Conservation (phyloP, 2,888 invertebrate genomes). For the Adelphocoris suturalis region DNA sequence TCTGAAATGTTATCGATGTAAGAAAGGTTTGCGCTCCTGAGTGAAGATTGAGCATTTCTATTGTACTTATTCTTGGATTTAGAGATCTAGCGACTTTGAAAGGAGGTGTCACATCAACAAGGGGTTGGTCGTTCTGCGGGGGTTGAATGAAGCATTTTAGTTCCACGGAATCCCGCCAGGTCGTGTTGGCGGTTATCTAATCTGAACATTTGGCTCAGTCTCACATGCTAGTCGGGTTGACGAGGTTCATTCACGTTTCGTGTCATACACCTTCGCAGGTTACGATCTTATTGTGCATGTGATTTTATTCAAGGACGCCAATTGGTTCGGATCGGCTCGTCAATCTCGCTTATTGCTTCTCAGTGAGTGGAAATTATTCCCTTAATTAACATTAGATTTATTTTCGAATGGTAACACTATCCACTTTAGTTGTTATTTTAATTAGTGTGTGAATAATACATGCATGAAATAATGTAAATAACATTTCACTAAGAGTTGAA, state of each 20-base stretch:
- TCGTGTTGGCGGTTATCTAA: not conserved
- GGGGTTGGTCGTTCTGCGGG: not conserved
- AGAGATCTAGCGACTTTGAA: too few species aligned
- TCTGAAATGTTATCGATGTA: too few species aligned
- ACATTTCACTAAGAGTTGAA: too few species aligned
- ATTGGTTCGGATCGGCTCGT: not conserved
- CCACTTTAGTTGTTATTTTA: too few species aligned
- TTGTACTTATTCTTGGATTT: too few species aligned
- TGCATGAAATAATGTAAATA: too few species aligned
- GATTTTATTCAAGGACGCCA: not conserved
- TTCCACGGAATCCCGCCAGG: not conserved
- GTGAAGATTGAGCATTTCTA: too few species aligned
- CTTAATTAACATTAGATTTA: too few species aligned
- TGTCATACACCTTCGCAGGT: not conserved
- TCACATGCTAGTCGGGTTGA: conserved; percentile 4
- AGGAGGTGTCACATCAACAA: not conserved
- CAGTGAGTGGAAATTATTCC: not conserved
- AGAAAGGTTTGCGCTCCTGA: too few species aligned
- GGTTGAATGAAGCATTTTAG: not conserved
- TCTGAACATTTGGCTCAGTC: conserved; percentile 37
- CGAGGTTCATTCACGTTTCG: conserved; percentile 32
- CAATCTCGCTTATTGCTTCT: not conserved
- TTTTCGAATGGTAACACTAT: too few species aligned
- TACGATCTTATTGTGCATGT: conserved; percentile 34
- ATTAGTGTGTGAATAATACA: too few species aligned